Evolutionary conservation across 1,140 invertebrate genomes (phyloP), one percentile per base, ranked within the genome.

Genomic region (Penaeus japonicus): DNA sequence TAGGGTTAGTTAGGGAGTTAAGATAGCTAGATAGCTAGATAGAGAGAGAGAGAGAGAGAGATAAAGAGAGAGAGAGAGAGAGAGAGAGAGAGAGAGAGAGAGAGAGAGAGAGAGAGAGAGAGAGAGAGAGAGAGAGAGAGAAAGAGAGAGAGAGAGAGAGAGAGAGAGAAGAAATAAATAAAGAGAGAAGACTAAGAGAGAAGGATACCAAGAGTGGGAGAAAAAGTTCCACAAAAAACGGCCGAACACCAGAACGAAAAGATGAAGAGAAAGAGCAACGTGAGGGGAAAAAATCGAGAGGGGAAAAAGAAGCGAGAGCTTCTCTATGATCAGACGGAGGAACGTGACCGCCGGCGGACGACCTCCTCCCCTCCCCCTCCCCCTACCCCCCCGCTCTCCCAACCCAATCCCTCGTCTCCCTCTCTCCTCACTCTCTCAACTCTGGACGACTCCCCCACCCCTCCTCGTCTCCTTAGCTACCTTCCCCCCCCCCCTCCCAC

Each of bases 61-160:
- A 27, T 27, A 35, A 47, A 84, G 57, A 32, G 81, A 84, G 57
- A 20, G 81, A 65, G 27, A 62, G 32, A 62, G 27, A 35, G 35
- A 30, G 79, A 39, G 47, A 73, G 47, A 55, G 65, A 54, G 70
- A 54, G 24, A 47, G 47, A 54, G 24, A 85, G 47, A 30, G 70
- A 55, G 54, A 85, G 70, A 53, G 47, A 54, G 65, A 85, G 39
- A 85, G 24, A 55, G n/a, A 32, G 39, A 85, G n/a, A 55, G 47
- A 55, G 24, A 24, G 24, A 57, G 53, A 78, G 73, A 55, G 54
- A 54, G 39, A 54, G 39, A 53, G 83, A 75, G 55, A 65, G 80
- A 82, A 54, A 65, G 57, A 82, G 78, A 80, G 78, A 80, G 78
- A 53, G 78, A 80, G 47, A 80, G 47, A 80, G 78, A 80, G 78